These are phyloP conservation scores for Dorcus hopei DNA, from an alignment of 2,888 invertebrate species.

Conservation along the genomic window DNA sequence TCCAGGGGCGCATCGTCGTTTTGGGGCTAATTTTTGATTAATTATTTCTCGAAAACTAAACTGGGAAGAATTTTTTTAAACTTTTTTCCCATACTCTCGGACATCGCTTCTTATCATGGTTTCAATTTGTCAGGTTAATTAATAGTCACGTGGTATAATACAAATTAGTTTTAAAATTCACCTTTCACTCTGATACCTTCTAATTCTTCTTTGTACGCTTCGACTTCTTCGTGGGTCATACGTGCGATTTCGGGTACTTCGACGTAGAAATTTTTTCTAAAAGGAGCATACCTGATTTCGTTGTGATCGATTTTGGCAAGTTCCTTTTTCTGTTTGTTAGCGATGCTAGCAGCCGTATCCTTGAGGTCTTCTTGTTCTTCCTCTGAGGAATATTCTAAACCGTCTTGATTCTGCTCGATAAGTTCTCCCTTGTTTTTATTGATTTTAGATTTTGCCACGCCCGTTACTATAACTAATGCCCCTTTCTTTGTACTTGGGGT, in stretches of 20 bases:
- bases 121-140: too few relatives aligned
- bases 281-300: constrained; percentile 81
- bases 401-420: constrained; percentile 99
- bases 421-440: constrained; percentile 90
- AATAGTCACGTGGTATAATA: background rate
- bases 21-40: too few relatives aligned
- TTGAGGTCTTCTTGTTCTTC: constrained; percentile 94
- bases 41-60: too few relatives aligned
- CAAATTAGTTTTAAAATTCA: constrained; percentile 9
- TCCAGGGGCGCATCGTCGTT: too few relatives aligned
- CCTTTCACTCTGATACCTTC: constrained; percentile 97
- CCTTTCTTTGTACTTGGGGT: constrained; percentile 49
- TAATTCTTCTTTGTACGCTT: constrained; percentile 79
- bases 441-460: constrained; percentile 77
- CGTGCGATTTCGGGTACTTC: constrained; percentile 93
- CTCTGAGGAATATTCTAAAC: constrained; percentile 95
- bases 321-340: constrained; percentile 89
- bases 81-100: too few relatives aligned
- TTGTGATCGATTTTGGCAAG: constrained; percentile 90
- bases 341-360: constrained; percentile 82
- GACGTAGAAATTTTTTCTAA: constrained; percentile 94
- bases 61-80: too few relatives aligned
- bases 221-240: constrained; percentile 86
- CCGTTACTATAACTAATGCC: constrained; percentile 79
- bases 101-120: too few relatives aligned